Evolutionary conservation across 2,888 invertebrate species (phyloP), one percentile per base, ranked within the genome.

Genomic region (Agrotis clavis): DNA sequence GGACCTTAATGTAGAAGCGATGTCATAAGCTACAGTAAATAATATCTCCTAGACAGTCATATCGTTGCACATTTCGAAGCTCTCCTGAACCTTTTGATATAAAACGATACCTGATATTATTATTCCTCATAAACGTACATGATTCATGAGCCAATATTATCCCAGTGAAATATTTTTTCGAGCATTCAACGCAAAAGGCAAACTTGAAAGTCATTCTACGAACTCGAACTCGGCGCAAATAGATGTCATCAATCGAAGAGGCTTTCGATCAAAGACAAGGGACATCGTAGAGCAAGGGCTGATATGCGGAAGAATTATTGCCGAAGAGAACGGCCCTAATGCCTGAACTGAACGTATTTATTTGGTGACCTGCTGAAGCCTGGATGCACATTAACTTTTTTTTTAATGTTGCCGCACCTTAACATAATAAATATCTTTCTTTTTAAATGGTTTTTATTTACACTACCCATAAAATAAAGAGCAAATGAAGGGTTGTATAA

Each of bases 181-280:
- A 90, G 88, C 87, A 86, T 86, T 84, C 83, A 76, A 88, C 81
- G 79, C 76, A 82, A 84, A 87, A 88, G 61, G 79, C 84, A 85
- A 90, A 89, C 88, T 90, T 88, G 88, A 92, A 92, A 91, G 92
- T 92, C 91, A 92, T 92, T 87, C 86, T 85, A 88, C 87, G 88
- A 90, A 88, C 86, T 89, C 91, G 86, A 89, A 89, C 88, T 91
- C 87, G 84, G 87, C 88, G 90, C 93, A 94, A 94, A 94, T 94
- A 91, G 93, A 90, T 89, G 93, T 90, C 94, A 95, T 95, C 94
- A 94, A 94, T 95, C 93, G 92, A 90, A 90, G 89, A 89, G 92
- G 92, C 92, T 93, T 92, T 93, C 93, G 91, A 93, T 94, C 93
- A 93, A 93, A 93, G 94, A 94, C 94, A 91, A 92, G 93, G 93